phyloP scores from a whole-genome alignment of 1,140 invertebrate species.

The Brachionus manjavacas region DNA sequence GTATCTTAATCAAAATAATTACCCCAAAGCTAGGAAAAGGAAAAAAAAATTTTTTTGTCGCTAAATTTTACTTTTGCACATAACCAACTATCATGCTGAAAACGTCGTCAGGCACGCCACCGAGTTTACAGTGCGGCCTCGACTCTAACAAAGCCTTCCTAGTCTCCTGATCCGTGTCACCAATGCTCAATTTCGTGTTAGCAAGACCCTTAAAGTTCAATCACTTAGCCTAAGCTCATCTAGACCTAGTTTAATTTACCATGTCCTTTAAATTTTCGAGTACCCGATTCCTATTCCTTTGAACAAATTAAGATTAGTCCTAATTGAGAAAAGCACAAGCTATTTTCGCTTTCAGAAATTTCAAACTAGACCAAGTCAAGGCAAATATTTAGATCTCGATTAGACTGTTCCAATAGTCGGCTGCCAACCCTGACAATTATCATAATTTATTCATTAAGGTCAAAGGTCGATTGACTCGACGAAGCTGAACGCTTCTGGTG shows the following conservation, averaged over 20 bases:
- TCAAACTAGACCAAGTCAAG: neutral
- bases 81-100: neutral
- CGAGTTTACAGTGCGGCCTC: neutral
- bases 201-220: constrained; percentile 11
- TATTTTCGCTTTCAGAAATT: neutral
- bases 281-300: neutral
- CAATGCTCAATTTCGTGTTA: constrained; percentile 26
- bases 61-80: constrained; percentile 13
- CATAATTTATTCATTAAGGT: neutral
- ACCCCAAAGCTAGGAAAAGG: neutral
- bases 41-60: neutral
- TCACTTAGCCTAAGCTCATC: neutral
- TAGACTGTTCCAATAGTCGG: neutral
- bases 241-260: constrained; percentile 7
- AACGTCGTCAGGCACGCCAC: neutral
- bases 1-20: constrained; percentile 27
- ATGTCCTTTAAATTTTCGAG: constrained; percentile 9
- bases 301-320: neutral
- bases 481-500: neutral
- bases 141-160: neutral
- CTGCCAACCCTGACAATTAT: neutral
- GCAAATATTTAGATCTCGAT: neutral
- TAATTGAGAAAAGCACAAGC: neutral
- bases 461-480: neutral
- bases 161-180: neutral